Percentiles rank a stretch among this genome's conserved stretches.
phyloP scores from a whole-genome alignment of 1,140 invertebrate species.

The Eumaeus atala region DNA sequence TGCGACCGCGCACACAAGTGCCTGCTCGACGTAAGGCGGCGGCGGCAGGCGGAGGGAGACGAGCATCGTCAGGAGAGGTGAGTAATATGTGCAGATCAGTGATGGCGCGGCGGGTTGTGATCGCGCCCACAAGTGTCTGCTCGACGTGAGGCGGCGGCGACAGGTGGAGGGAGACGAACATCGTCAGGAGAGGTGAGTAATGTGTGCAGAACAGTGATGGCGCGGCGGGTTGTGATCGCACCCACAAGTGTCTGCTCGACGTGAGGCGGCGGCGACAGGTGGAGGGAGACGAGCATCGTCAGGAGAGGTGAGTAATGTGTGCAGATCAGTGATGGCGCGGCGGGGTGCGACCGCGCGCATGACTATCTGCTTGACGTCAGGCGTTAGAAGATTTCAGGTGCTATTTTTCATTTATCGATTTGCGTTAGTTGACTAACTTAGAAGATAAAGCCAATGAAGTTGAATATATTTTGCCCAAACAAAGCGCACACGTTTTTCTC shows the following conservation, averaged over 20 bases:
- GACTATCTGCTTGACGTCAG: constrained; percentile 73
- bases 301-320: constrained; percentile 21
- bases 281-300: constrained; percentile 23
- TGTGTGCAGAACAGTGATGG: constrained; percentile 20
- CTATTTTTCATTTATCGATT: too few relatives aligned
- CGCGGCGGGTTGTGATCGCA: too few relatives aligned
- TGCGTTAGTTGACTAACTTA: too few relatives aligned
- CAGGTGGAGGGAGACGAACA: constrained; percentile 25
- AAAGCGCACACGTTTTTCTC: too few relatives aligned
- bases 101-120: too few relatives aligned
- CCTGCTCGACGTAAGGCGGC: constrained; percentile 59
- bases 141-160: constrained; percentile 64
- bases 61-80: constrained; percentile 13
- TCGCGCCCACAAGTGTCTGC: not conserved
- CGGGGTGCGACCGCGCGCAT: not conserved
- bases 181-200: not conserved
- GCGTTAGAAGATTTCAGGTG: too few relatives aligned
- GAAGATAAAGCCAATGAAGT: too few relatives aligned
- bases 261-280: constrained; percentile 60
- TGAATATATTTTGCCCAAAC: too few relatives aligned
- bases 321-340: not conserved
- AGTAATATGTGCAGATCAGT: constrained; percentile 21
- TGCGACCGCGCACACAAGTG: constrained; percentile 43
- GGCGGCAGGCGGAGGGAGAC: constrained; percentile 49
- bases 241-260: constrained; percentile 59